Conservation (phyloP, 2,113 vertebrate genomes). For the Hippocampus zosterae region DNA sequence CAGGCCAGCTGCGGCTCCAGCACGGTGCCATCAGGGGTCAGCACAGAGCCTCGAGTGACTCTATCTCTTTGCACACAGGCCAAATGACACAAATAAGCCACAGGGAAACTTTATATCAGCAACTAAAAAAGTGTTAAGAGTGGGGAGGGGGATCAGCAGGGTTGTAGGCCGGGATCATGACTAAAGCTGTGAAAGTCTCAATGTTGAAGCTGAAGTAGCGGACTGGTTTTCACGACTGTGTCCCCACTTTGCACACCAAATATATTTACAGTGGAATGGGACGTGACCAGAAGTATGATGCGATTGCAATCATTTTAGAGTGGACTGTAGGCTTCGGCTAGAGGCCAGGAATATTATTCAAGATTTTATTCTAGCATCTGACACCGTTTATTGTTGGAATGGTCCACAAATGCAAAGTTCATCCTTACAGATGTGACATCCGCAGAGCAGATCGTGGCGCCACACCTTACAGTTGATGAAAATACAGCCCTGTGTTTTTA, state of each 20-base stretch:
- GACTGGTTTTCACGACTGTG: not conserved
- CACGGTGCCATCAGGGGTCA: constrained; percentile 48
- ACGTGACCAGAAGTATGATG: no score
- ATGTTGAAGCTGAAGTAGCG: constrained; percentile 6
- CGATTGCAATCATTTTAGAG: no score
- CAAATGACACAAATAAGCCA: constrained; percentile 44
- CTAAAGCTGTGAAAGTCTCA: constrained; percentile 19
- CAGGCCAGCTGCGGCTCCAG: constrained; percentile 53
- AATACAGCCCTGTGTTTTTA: not conserved
- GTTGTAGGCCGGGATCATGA: constrained; percentile 24
- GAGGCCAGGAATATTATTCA: no score
- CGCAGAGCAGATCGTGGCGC: no score
- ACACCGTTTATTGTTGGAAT: no score
- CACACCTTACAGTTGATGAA: not conserved
- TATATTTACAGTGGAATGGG: no score
- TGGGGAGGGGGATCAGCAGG: constrained; percentile 19
- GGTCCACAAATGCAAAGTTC: no score
- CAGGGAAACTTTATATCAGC: constrained; percentile 37
- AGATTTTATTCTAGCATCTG: no score
- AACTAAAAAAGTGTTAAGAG: constrained; percentile 30
- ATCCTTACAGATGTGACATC: no score
- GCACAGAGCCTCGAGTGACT: constrained; percentile 38
- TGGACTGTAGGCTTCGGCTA: no score
- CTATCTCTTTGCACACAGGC: constrained; percentile 42
- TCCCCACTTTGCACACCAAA: not conserved